phyloP scores from a whole-genome alignment of 2,113 vertebrate species.

The Corythornis cristatus region DNA sequence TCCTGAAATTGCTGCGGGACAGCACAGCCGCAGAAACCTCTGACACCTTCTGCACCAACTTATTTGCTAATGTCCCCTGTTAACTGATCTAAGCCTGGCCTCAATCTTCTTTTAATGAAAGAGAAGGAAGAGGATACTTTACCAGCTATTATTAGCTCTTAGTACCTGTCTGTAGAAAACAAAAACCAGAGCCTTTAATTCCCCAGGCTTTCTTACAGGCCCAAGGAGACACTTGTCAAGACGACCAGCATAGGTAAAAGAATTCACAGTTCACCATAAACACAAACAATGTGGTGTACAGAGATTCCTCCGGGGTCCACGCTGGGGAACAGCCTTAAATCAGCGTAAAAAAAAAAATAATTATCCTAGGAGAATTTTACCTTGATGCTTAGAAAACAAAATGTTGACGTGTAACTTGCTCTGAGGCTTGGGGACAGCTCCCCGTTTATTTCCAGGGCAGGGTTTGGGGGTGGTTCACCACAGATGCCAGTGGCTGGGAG shows the following conservation, averaged over 20 bases:
- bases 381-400: background rate
- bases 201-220: background rate
- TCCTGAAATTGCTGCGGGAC: background rate
- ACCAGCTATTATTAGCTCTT: conserved; percentile 51
- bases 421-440: background rate
- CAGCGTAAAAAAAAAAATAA: too few species aligned
- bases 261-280: rapidly evolving
- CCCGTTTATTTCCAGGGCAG: background rate
- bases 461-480: background rate
- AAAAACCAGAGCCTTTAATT: conserved; percentile 2
- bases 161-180: background rate
- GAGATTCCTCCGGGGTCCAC: background rate
- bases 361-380: background rate
- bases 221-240: background rate
- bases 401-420: background rate
- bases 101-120: conserved; percentile 66
- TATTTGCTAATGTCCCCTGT: conserved; percentile 35
- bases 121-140: conserved; percentile 35
- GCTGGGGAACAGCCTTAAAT: background rate
- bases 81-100: conserved; percentile 53
- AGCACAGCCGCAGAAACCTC: background rate
- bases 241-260: background rate
- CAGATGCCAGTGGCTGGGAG: background rate
- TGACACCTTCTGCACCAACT: background rate
- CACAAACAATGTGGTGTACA: rapidly evolving